Evolutionary conservation across 2,888 invertebrate genomes (phyloP).

Genomic region (Amiota mariae): DNA sequence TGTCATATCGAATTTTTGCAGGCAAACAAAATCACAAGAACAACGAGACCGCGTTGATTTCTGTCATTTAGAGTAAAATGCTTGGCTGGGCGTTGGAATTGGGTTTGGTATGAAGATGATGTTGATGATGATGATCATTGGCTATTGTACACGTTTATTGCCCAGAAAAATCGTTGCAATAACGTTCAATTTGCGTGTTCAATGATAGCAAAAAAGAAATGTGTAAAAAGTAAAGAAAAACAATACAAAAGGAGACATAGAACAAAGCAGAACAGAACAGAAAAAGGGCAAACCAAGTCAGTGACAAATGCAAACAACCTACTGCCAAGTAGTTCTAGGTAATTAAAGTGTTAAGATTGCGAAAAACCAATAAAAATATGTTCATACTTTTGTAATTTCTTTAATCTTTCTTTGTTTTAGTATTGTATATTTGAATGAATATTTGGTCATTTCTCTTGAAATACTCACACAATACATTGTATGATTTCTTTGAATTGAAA

Average conservation of each 20-base stretch:
- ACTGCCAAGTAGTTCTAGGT: constrained; percentile 40
- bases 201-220: constrained; percentile 21
- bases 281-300: neutral
- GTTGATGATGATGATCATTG: neutral
- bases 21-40: constrained; percentile 36
- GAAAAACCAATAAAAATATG: constrained; percentile 36
- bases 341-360: constrained; percentile 50
- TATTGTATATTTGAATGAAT: too few relatives aligned
- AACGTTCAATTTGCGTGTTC: constrained; percentile 53
- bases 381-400: neutral
- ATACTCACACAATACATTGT: too few relatives aligned
- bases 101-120: neutral
- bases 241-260: neutral
- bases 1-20: constrained; percentile 48
- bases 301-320: constrained; percentile 9
- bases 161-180: constrained; percentile 46
- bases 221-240: neutral
- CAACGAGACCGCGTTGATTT: constrained; percentile 42
- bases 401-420: too few relatives aligned
- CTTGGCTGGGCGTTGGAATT: constrained; percentile 19
- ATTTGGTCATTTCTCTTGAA: too few relatives aligned
- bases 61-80: constrained; percentile 4
- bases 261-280: constrained; percentile 16
- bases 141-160: constrained; percentile 44
- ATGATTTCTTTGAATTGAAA: too few relatives aligned